A percentile compares a stretch with the other conserved stretches of the same genome.
Conservation (phyloP, 2,797 vertebrate genomes). For the Periophthalmus magnuspinnatus region DNA sequence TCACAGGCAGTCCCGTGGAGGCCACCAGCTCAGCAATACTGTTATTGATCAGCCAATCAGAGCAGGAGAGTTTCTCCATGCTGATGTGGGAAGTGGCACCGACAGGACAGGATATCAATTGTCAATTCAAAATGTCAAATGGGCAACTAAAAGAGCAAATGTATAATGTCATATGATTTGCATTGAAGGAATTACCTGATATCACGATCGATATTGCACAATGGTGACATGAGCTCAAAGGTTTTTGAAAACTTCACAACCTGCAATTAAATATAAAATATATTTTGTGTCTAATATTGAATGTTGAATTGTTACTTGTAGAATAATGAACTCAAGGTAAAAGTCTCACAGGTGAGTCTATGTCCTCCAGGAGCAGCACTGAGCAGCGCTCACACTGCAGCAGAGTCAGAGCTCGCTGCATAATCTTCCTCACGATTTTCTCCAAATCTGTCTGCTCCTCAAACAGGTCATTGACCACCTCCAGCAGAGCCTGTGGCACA, state of each 20-base stretch:
- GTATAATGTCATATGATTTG: neutral
- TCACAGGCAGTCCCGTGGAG: conserved; percentile 82
- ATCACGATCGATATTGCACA: conserved; percentile 90
- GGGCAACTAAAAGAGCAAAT: neutral
- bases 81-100: conserved; percentile 63
- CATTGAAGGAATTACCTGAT: conserved; percentile 80
- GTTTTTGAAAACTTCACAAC: conserved; percentile 99
- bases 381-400: conserved; percentile 97
- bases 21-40: conserved; percentile 85
- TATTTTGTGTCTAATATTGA: neutral
- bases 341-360: conserved; percentile 89
- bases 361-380: conserved; percentile 95
- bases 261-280: conserved; percentile 58
- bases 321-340: neutral
- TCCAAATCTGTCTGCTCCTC: conserved; percentile 98
- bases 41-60: conserved; percentile 86
- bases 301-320: neutral
- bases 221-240: conserved; percentile 94
- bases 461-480: conserved; percentile 98
- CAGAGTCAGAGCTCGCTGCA: conserved; percentile 95
- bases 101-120: conserved; percentile 27
- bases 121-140: conserved; percentile 22
- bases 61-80: conserved; percentile 83
- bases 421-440: conserved; percentile 98
- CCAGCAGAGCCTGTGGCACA: conserved; percentile 85